A percentile compares a stretch with the other conserved stretches of the same genome.
phyloP scores from a whole-genome alignment of 2,113 vertebrate genomes.

The Tretioscincus oriximinensis region DNA sequence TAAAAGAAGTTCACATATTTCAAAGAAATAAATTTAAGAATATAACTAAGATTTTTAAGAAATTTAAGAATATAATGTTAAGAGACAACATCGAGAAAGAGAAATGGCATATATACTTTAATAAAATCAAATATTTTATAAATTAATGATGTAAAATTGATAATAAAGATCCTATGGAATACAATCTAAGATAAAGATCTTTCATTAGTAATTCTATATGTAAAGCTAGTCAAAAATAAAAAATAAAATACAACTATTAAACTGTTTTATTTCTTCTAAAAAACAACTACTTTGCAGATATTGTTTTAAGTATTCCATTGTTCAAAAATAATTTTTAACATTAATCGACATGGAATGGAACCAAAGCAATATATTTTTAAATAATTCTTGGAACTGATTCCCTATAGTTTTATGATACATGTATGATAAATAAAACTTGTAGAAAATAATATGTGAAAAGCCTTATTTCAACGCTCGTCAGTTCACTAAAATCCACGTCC shows the following conservation, averaged over 20 bases:
- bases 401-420: neutral
- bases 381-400: neutral
- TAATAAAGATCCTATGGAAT: constrained; percentile 36
- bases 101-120: constrained; percentile 21
- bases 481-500: neutral
- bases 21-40: neutral
- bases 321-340: neutral
- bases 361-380: neutral
- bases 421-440: neutral
- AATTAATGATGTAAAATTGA: constrained; percentile 49
- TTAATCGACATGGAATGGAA: neutral
- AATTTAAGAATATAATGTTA: neutral
- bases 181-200: constrained; percentile 49
- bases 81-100: neutral
- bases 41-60: neutral
- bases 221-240: constrained; percentile 31
- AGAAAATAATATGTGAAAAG: neutral
- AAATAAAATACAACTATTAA: constrained; percentile 45
- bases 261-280: constrained; percentile 54
- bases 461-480: neutral
- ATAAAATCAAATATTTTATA: constrained; percentile 42
- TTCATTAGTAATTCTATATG: constrained; percentile 55
- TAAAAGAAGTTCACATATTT: neutral
- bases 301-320: constrained; percentile 1
- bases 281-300: constrained; percentile 17